Base-by-base conservation (phyloP, 2,797 vertebrate genomes). In the Ptychadena robeensis region DNA sequence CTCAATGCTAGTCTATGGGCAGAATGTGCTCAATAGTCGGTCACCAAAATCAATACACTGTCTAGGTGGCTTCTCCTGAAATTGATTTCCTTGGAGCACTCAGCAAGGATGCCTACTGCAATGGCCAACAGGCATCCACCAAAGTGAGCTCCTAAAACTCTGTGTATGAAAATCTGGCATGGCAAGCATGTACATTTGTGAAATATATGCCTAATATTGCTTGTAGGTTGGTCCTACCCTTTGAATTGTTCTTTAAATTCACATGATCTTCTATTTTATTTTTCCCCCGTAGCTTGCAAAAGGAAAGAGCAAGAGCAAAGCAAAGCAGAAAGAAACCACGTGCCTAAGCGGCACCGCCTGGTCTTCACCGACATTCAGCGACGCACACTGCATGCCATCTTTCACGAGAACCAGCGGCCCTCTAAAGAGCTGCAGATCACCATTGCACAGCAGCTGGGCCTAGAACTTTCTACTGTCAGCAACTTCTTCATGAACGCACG, bases 401-500 rank as follows among this genome's bases (percentile, higher is more conserved):
- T 96, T 87, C 90, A 94, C 80, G 95, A 96, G 91, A 96, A 96
- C 92, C 95, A 94, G 85, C 91, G 94, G 64, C 95, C 95, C 0
- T 92, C 94, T 91, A 96, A 95, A 76, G 95, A 96, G 88, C 93
- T 96, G 85, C 95, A 96, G 91, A 88, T 96, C 90, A 96, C 95
- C 90, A 95, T 96, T 85, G 94, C 95, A 72, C 95, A 95, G 87
- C 95, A 96, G 89, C 93, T 96, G 68, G 95, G 95, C 87, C 91
- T 96, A 85, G 95, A 96, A 93, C 93, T 94, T 3, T 94, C 94
- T 86, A 96, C 95, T 0, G 95, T 96, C 85, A 95, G 94, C 93
- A 96, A 96, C 90, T 96, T 96, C 93, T 96, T 96, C 92, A 96
- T 96, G 95, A 96, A 96, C 4, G 94, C 95, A 72, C 94, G 95